These are phyloP conservation scores for Scaptomyza polygonia DNA, from an alignment of 2,888 invertebrate genomes.

Conservation along the genomic window DNA sequence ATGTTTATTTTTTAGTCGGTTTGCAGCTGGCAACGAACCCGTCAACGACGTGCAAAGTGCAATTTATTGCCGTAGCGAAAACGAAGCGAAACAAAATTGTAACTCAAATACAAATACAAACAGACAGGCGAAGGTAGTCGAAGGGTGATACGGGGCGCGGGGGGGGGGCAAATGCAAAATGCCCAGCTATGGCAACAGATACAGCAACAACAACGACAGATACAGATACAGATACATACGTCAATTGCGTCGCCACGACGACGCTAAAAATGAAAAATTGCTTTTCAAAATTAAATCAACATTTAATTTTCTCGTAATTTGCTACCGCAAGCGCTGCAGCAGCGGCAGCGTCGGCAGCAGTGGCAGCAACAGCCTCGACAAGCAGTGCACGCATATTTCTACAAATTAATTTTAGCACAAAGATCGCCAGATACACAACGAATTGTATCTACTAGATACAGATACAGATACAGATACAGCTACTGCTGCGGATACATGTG, in stretches of 20 bases:
- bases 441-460: slow-evolving; percentile 73
- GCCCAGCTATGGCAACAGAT: slow-evolving; percentile 55
- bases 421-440: slow-evolving; percentile 76
- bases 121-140: slow-evolving; percentile 1
- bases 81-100: slow-evolving; percentile 75
- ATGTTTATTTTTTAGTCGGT: slow-evolving; percentile 42
- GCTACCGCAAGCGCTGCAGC: slow-evolving; percentile 65
- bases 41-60: slow-evolving; percentile 77
- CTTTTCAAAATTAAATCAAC: slow-evolving; percentile 80
- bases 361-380: slow-evolving; percentile 45
- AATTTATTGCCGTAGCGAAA: slow-evolving; percentile 70
- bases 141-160: slow-evolving; percentile 7
- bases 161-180: no score
- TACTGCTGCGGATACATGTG: slow-evolving; percentile 34
- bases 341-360: slow-evolving; percentile 4
- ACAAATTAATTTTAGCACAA: slow-evolving; percentile 79
- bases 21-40: slow-evolving; percentile 73
- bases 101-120: slow-evolving; percentile 67
- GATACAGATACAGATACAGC: slow-evolving; percentile 47
- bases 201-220: slow-evolving; percentile 31
- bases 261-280: slow-evolving; percentile 79
- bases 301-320: slow-evolving; percentile 79
- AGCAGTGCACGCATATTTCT: slow-evolving; percentile 78
- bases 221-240: slow-evolving; percentile 69
- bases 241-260: slow-evolving; percentile 65